These are phyloP conservation scores for Hemicordylus capensis DNA, from an alignment of 2,113 vertebrate species.

Conservation along the genomic window DNA sequence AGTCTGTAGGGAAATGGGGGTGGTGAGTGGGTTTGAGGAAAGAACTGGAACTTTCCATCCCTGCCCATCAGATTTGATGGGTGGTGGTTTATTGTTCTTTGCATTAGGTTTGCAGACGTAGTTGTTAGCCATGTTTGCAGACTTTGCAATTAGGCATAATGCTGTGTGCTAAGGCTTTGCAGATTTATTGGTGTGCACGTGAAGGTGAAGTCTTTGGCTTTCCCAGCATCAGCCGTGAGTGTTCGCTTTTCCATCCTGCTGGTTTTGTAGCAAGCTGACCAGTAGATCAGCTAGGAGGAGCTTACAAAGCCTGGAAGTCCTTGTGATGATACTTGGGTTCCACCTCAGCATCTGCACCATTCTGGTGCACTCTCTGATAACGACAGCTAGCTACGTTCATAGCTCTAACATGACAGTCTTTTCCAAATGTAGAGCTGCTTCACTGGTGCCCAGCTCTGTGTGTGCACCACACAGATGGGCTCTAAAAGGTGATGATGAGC, in stretches of 20 bases:
- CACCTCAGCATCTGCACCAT: neutral
- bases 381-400: neutral
- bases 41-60: neutral
- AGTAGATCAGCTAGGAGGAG: neutral
- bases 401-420: neutral
- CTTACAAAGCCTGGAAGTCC: neutral
- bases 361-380: neutral
- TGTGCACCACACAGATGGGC: neutral
- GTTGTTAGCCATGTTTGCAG: no score
- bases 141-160: no score
- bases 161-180: no score
- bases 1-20: neutral
- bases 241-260: neutral
- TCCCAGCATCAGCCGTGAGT: neutral
- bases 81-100: neutral
- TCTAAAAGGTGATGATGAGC: neutral
- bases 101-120: neutral
- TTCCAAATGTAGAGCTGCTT: neutral
- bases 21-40: neutral
- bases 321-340: neutral
- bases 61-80: neutral
- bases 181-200: no score
- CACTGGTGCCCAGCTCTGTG: neutral
- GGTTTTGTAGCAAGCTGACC: neutral
- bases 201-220: neutral